These are phyloP conservation scores for Bombus turneri DNA, from an alignment of 1,140 invertebrate species.

Conservation along the genomic window DNA sequence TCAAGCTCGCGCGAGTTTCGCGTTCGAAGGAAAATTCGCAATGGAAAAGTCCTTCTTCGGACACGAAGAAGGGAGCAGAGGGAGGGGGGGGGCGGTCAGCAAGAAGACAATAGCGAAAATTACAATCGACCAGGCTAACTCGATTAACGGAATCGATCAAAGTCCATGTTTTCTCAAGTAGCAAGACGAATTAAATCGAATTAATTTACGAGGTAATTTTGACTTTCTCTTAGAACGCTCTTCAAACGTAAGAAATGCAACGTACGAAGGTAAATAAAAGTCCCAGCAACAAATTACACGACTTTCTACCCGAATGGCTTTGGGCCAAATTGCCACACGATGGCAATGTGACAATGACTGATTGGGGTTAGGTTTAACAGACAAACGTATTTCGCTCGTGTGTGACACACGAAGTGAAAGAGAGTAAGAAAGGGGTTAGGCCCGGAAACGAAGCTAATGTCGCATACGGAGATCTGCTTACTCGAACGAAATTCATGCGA, in stretches of 20 bases:
- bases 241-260: neutral
- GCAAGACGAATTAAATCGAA: neutral
- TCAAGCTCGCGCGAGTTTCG: neutral
- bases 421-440: too few species aligned
- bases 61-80: neutral
- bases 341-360: too few species aligned
- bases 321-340: neutral
- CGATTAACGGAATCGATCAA: constrained; percentile 15
- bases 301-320: neutral
- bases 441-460: neutral
- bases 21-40: neutral
- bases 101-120: neutral
- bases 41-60: neutral
- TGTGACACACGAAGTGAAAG: too few species aligned
- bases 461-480: neutral
- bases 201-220: constrained; percentile 11
- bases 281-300: neutral
- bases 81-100: rapidly evolving
- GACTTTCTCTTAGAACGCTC: neutral
- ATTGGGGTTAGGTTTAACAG: neutral
- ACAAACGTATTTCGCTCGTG: too few species aligned
- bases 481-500: neutral
- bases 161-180: neutral
- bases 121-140: constrained; percentile 1
- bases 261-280: too few species aligned